A percentile compares a stretch with the other conserved stretches of the same genome.
phyloP scores from a whole-genome alignment of 2,797 vertebrate species.

The Cossypha heuglini region DNA sequence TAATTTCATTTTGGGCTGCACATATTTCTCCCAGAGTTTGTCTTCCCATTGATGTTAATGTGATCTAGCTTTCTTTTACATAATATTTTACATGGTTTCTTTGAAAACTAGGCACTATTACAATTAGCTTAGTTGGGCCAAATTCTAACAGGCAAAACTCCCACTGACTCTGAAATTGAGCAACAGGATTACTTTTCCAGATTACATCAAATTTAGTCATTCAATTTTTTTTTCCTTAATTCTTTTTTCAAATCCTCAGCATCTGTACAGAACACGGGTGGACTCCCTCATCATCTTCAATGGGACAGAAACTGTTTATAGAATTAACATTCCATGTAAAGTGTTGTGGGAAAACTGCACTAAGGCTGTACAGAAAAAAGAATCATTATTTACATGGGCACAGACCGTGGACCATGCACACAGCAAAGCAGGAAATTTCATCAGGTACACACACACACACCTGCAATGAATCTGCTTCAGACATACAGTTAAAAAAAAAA shows the following conservation, averaged over 20 bases:
- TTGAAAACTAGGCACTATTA: background rate
- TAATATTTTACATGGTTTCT: background rate
- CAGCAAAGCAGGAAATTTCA: background rate
- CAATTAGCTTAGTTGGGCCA: background rate
- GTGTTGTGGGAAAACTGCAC: background rate
- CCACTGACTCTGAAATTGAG: background rate
- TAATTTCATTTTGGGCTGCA: background rate
- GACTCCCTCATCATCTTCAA: background rate
- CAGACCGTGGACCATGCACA: background rate
- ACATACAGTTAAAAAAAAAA: background rate
- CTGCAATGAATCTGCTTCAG: background rate
- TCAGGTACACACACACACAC: background rate
- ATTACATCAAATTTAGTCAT: background rate
- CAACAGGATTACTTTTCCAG: constrained; percentile 17
- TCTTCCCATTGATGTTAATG: background rate
- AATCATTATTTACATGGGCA: background rate
- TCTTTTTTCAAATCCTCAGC: background rate
- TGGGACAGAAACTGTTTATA: background rate
- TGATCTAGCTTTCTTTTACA: background rate
- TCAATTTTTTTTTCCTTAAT: background rate
- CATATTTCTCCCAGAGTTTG: background rate
- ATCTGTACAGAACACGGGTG: background rate
- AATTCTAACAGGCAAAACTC: background rate
- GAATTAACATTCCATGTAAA: background rate
- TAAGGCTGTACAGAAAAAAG: background rate